Evolutionary conservation across 2,888 invertebrate genomes (phyloP), one percentile per base, ranked within the genome.

Genomic region (Drosophila nr. perissopoda): DNA sequence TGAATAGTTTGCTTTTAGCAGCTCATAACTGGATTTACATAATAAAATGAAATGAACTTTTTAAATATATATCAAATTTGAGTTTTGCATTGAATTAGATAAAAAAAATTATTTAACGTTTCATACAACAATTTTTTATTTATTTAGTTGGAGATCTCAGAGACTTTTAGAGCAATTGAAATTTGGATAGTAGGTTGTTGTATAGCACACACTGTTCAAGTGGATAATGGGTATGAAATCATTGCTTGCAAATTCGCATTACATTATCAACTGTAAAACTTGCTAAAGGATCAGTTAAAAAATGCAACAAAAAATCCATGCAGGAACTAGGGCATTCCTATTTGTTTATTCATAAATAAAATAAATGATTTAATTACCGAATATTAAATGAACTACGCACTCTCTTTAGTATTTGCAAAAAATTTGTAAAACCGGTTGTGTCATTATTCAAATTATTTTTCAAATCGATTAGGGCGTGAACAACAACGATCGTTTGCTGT

Each of bases 341-440:
- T 4, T 29, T 33, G 18, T 25, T 52, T 54, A 13, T 25, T 49
- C 25, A 6, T 16, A 25, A 36, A 6, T 36, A 10, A 29, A n/a
- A 27, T 31, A 11, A 21, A 16, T n/a, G 2, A 64, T 2, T 62
- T 38, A n/a, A n/a, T 45, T 53, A 8, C 27, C 11, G 13, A 21
- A 13, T 36, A 31, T 21, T 57, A 4, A 1, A 21, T 27, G 6
- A 36, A 67, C 31, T 42, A 54, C 53, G 36, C 40, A 59, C 40
- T 36, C 11, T 36, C 10, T 36, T 5, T n/a, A 1, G 29, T 1
- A 18, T 29, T 6, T 13, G n/a, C 11, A 51, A 5, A n/a, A n/a
- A 49, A 13, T 34, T 29, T 36, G 18, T 10, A 31, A 56, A 63
- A 76, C 62, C 69, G 31, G 62, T 59, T 52, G 21, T 0, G 27